Conservation (phyloP, 2,113 vertebrate species). For the Nipponia nippon region DNA sequence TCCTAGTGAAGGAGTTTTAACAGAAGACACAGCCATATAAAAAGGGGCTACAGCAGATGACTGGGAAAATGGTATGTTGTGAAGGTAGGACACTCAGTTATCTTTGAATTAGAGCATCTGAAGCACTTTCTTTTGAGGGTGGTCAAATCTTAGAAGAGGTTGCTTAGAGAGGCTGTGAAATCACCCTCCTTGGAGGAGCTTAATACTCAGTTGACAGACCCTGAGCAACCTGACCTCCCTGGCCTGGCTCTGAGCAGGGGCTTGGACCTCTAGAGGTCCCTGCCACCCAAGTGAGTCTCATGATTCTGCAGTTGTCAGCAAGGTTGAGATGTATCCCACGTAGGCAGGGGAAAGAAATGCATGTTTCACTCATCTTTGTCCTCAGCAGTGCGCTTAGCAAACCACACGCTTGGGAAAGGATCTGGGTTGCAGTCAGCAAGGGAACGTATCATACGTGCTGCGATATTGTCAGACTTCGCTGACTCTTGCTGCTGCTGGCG, state of each 20-base stretch:
- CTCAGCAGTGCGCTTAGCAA: not conserved
- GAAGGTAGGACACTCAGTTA: not conserved
- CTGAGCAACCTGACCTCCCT: not conserved
- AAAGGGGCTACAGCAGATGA: not conserved
- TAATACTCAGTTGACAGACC: not conserved
- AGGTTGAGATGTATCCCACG: not conserved
- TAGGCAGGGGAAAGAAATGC: not conserved
- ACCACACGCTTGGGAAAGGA: not conserved
- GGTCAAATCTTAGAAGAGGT: not conserved
- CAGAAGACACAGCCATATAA: not conserved
- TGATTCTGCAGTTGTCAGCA: not conserved
- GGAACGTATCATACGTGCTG: rapidly evolving
- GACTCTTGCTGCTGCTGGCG: not conserved
- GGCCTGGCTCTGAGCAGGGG: not conserved
- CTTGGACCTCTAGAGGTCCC: not conserved
- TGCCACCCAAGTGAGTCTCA: not conserved
- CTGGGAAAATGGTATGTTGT: not conserved
- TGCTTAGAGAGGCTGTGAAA: not conserved
- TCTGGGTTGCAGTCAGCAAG: not conserved
- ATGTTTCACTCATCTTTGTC: not conserved
- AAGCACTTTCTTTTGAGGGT: not conserved
- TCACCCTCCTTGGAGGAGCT: not conserved
- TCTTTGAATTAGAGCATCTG: not conserved
- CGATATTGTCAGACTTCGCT: not conserved
- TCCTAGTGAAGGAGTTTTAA: not conserved